Evolutionary conservation across 2,888 invertebrate species (phyloP), one percentile per base, ranked within the genome.

Genomic region (Ryuthela nishihirai): DNA sequence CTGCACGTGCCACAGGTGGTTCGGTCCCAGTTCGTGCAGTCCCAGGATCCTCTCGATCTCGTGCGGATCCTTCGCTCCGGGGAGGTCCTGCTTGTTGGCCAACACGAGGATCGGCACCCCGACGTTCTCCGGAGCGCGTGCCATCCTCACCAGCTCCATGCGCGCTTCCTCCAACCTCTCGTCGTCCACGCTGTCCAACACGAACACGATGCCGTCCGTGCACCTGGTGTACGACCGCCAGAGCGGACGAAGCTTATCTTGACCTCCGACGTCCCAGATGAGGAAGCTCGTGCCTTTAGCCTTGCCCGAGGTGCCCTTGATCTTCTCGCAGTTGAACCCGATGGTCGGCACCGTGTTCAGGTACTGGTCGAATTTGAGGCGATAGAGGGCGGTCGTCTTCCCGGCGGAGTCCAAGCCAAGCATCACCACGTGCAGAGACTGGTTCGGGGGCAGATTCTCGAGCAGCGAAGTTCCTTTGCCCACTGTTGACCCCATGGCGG

Each of bases 221-320:
- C 94, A 93, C n/a, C 95, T 80, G 47, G 92, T 93, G 78, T 97
- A 97, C 20, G 92, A 90, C 73, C 92, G 87, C 97, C 97, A 98
- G 2, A 97, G 79, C 0, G 97, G 95, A 32, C 97, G 82, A 60
- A 95, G 80, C 74, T 95, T 95, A 75, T 98, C 97, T 75, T 97
- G 93, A n/a, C 78, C 97, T 40, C 97, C 95, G 36, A 97, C 93
- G 77, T 98, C 97, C 97, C 97, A 98, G 23, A 97, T 91, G 47
- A 92, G 83, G 77, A 95, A 97, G 73, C 88, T 90, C 64, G 87
- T 84, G 62, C 93, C 93, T 79, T 92, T 93, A 47, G 93, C 88
- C 75, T 87, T 88, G n/a, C 94, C 94, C 60, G 87, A 82, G 67
- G 85, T 86, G 48, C 92, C 91, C 68, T 73, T 85, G 67, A 91